Conservation (phyloP, 2,797 vertebrate genomes). For the Parauchenoglanis ngamensis region DNA sequence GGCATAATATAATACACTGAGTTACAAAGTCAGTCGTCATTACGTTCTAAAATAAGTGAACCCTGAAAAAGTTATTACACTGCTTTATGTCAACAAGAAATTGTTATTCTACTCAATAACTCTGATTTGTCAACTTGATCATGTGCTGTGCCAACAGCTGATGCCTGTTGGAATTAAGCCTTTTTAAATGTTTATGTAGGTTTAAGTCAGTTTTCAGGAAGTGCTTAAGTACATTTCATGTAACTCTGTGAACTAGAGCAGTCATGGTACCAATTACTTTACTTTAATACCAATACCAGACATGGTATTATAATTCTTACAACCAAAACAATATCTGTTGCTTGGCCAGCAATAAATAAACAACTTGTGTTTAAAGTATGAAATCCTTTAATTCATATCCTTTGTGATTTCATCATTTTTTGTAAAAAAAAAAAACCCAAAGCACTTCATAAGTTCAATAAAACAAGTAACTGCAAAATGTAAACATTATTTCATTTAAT, state of each 20-base stretch:
- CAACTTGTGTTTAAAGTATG: too few relatives aligned
- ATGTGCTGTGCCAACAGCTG: neutral
- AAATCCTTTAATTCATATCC: neutral
- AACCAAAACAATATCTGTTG: neutral
- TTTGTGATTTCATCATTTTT: neutral
- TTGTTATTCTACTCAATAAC: neutral
- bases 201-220: constrained; percentile 10
- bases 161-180: neutral
- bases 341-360: neutral
- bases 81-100: neutral
- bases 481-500: neutral
- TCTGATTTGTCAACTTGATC: neutral
- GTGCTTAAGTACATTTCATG: neutral
- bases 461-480: neutral
- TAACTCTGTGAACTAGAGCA: neutral
- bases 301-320: neutral
- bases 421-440: neutral
- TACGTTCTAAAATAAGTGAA: neutral
- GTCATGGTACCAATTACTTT: neutral
- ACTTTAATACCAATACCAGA: neutral
- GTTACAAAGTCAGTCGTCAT: neutral
- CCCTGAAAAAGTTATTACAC: neutral
- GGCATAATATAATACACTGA: neutral
- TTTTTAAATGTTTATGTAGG: constrained; percentile 16
- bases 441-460: neutral